Conservation (phyloP, 2,888 invertebrate genomes). For the Halictus quadricinctus region DNA sequence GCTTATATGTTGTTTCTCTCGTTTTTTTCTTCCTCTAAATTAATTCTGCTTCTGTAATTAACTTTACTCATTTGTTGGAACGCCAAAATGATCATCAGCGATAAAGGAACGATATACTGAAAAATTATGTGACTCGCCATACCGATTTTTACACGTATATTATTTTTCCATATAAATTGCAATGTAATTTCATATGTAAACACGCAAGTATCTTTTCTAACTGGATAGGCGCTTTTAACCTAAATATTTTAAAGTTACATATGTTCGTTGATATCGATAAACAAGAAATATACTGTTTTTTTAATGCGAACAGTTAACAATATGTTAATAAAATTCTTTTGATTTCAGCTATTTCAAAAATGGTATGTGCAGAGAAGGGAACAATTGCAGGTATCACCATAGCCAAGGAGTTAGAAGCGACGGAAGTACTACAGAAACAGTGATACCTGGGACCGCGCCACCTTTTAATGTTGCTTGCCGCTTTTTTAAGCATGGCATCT, state of each 20-base stretch:
- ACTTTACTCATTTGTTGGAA: background rate
- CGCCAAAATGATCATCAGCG: background rate
- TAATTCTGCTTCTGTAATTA: background rate
- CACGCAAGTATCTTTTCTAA: background rate
- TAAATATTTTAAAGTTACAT: background rate
- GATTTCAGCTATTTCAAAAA: conserved; percentile 78
- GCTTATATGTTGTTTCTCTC: background rate
- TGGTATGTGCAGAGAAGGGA: conserved; percentile 79
- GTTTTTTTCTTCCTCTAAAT: background rate
- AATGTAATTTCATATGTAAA: background rate
- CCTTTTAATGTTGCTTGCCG: conserved; percentile 68
- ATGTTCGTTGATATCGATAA: background rate
- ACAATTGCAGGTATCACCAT: conserved; percentile 79
- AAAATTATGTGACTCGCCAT: background rate
- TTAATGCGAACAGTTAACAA: background rate
- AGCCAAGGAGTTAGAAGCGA: conserved; percentile 69
- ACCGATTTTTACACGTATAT: background rate
- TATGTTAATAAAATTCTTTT: conserved; percentile 4
- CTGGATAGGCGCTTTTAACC: background rate
- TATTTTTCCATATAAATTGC: background rate
- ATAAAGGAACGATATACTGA: background rate
- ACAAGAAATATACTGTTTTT: background rate
- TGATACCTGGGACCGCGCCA: conserved; percentile 56
- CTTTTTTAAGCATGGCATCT: conserved; percentile 79
- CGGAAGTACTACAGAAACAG: conserved; percentile 60